Percentiles rank a stretch among this genome's conserved stretches.
These are phyloP conservation scores for Nyctalus aviator DNA, from an alignment of 2,797 vertebrate species.

Conservation along the genomic window DNA sequence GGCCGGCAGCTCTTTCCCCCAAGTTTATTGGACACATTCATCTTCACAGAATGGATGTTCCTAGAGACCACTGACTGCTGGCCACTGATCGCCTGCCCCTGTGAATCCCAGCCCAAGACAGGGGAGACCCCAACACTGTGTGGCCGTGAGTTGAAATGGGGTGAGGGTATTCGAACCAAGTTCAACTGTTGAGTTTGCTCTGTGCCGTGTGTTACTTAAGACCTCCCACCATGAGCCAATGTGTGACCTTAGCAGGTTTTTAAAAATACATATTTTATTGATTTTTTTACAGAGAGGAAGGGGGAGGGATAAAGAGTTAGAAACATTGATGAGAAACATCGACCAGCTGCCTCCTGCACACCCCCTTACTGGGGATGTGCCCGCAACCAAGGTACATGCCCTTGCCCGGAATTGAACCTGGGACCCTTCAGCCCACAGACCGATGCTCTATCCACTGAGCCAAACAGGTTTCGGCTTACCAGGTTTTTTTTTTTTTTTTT, in stretches of 20 bases:
- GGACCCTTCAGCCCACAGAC: no score
- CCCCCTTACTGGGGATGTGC: no score
- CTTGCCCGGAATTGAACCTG: no score
- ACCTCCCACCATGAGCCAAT: background rate
- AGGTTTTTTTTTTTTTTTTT: background rate
- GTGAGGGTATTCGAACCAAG: background rate
- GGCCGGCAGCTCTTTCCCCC: constrained; percentile 19
- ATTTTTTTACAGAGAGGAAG: no score
- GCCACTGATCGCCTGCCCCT: background rate
- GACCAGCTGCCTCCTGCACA: no score
- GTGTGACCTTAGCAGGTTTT: background rate
- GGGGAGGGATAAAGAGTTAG: no score
- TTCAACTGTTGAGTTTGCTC: background rate
- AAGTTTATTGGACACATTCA: constrained; percentile 64
- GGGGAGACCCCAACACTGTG: background rate
- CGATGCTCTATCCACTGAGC: no score
- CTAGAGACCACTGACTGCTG: background rate
- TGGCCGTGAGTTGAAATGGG: background rate
- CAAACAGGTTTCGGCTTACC: no score
- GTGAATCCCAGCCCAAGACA: background rate
- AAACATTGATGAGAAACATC: no score
- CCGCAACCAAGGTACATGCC: no score
- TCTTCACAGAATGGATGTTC: constrained; percentile 49
- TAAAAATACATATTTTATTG: no score
- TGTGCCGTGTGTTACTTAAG: background rate